Base-by-base conservation (phyloP, 1,140 invertebrate genomes). In the Palaemon carinicauda region DNA sequence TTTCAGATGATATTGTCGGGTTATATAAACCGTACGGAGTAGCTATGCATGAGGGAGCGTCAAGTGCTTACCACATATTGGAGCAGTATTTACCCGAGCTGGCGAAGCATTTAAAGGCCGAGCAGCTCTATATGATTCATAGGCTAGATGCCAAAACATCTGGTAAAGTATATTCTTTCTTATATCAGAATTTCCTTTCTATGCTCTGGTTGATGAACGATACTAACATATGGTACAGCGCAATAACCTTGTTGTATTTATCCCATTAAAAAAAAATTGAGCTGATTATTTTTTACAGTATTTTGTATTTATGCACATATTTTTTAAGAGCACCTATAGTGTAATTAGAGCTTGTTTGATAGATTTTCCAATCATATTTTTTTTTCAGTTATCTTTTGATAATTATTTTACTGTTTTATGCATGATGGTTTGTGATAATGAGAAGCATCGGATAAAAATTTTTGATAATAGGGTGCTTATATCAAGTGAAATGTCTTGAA, bases 71-170 rank as follows among this genome's bases (percentile, higher is more conserved):
- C 21, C 89, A 92, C 54, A 91, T 90, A 69, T 87, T 93, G 17
- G 90, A 89, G 1, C 88, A 91, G 10, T 89, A 92, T 33, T 78
- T 93, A 29, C 90, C 90, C 17, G 89, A 91, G 29, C 88, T 93
- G 21, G 90, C 91, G 7, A 78, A 88, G 52, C 82, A 88, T 41
- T 21, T 90, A 7, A 82, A 90, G 41, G 65, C 89, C 31, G 88
- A 91, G 73, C 89, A 89, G 19, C 90, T 94, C 1, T 91, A 92
- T 87, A 90, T 92, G 17, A 91, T 93, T 7, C 93, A 94, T 89
- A 90, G 93, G 73, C 90, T 94, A 52, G 94, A 94, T 89, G 92
- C 92, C 88, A 92, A 93, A 60, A 93, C 93, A 1, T 93, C 93
- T 54, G 93, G 93, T 86, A 86, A 24, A 10, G 41, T 12, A 41